phyloP scores from a whole-genome alignment of 2,113 vertebrate genomes.

The Nicator chloris region DNA sequence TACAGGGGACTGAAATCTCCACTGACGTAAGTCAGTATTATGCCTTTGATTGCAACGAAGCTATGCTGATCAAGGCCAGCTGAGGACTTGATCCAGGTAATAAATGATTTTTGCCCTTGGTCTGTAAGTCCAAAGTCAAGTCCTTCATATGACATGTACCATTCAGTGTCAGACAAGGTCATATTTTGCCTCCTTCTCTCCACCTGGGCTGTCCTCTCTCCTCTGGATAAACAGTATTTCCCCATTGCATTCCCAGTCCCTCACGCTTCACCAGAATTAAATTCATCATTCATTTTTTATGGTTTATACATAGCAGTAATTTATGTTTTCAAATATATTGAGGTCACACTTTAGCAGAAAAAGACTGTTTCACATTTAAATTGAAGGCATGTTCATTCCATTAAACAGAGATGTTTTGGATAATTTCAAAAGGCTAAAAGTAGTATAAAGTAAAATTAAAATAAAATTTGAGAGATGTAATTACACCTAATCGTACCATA shows the following conservation, averaged over 20 bases:
- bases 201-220: conserved; percentile 42
- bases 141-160: not conserved
- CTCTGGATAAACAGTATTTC: conserved; percentile 70
- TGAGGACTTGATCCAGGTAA: not conserved
- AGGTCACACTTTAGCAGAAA: conserved; percentile 83
- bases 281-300: conserved; percentile 87
- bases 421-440: conserved; percentile 84
- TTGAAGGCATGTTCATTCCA: conserved; percentile 81
- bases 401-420: conserved; percentile 81
- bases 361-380: conserved; percentile 82
- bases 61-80: not conserved
- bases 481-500: conserved; percentile 85
- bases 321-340: conserved; percentile 84
- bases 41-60: not conserved
- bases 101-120: conserved; percentile 6
- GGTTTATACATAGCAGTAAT: conserved; percentile 82
- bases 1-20: not conserved
- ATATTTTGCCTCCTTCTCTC: not conserved
- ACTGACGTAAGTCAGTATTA: not conserved
- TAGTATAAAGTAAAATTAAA: conserved; percentile 85
- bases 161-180: conserved; percentile 49
- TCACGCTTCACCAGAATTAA: conserved; percentile 81
- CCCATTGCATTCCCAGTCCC: conserved; percentile 62
- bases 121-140: conserved; percentile 33
- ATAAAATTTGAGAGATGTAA: conserved; percentile 87